phyloP scores from a whole-genome alignment of 2,113 vertebrate species.

The Microcebus jonahi region DNA sequence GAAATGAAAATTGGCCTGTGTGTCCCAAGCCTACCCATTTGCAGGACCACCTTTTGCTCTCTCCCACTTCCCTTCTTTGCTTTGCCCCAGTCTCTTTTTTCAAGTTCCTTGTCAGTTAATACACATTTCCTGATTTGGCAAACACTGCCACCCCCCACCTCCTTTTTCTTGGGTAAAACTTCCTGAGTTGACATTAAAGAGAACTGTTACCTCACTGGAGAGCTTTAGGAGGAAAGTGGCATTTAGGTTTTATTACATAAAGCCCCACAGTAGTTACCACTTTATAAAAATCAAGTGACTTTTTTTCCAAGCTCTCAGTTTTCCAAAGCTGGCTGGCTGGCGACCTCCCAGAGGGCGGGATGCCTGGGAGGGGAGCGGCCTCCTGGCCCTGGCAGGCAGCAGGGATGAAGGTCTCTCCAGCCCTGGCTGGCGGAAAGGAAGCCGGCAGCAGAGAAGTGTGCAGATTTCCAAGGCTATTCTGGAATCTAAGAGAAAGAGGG shows the following conservation, averaged over 20 bases:
- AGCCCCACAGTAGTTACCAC: constrained; percentile 53
- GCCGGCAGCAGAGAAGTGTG: not conserved
- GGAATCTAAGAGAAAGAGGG: not conserved
- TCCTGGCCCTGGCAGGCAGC: constrained; percentile 45
- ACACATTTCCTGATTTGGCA: constrained; percentile 78
- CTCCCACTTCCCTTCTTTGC: constrained; percentile 25
- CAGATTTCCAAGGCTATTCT: constrained; percentile 35
- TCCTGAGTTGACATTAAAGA: constrained; percentile 66
- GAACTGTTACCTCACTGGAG: constrained; percentile 44
- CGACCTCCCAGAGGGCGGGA: not conserved
- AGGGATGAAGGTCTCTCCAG: not conserved
- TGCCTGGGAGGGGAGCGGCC: not conserved
- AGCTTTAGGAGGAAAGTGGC: constrained; percentile 47
- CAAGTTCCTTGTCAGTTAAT: constrained; percentile 59
- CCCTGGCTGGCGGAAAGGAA: not conserved
- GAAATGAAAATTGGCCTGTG: not conserved
- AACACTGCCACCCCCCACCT: not conserved
- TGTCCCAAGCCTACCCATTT: not conserved
- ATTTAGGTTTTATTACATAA: constrained; percentile 62
- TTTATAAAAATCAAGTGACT: constrained; percentile 73
- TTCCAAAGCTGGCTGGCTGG: not conserved
- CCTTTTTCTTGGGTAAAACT: constrained; percentile 73
- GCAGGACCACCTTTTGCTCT: not conserved
- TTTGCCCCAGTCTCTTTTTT: not conserved
- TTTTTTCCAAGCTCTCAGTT: constrained; percentile 45